phyloP scores from a whole-genome alignment of 1,140 invertebrate genomes.

The Eupristina koningsbergeri region DNA sequence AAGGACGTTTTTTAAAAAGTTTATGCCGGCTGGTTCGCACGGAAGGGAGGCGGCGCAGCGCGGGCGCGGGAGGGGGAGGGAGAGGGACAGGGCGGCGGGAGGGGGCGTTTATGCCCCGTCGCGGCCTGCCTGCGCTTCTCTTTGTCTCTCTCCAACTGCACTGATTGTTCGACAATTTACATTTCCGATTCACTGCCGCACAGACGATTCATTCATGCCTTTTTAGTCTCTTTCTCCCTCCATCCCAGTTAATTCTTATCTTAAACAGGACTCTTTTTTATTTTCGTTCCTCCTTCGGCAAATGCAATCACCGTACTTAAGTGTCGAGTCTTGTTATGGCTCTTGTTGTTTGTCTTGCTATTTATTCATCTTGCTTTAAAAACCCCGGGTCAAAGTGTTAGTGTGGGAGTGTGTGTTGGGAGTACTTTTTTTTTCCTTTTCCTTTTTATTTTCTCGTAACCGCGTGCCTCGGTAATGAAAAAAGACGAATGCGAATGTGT shows the following conservation, averaged over 20 bases:
- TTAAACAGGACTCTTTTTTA: conserved; percentile 13
- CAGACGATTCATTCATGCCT: background rate
- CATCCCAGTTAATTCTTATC: background rate
- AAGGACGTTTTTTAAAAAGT: background rate
- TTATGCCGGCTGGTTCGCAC: background rate
- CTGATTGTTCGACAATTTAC: conserved; percentile 23
- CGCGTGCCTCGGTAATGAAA: background rate
- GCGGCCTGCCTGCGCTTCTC: background rate
- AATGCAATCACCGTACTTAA: conserved; percentile 2
- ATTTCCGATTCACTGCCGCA: conserved; percentile 1
- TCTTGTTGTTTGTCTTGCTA: background rate
- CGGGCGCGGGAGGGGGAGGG: too few species aligned
- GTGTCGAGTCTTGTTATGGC: background rate
- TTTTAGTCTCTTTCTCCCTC: background rate
- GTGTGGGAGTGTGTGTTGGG: too few species aligned
- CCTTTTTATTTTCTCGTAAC: background rate
- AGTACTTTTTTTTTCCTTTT: background rate
- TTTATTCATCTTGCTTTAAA: background rate
- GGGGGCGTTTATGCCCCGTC: background rate
- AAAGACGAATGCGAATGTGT: background rate
- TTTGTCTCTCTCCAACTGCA: conserved; percentile 4
- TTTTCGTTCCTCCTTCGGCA: background rate
- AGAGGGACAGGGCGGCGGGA: too few species aligned
- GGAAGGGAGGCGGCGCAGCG: too few species aligned
- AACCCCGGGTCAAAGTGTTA: too few species aligned